Base-by-base conservation (phyloP, 2,113 vertebrate genomes). In the Eublepharis macularius region DNA sequence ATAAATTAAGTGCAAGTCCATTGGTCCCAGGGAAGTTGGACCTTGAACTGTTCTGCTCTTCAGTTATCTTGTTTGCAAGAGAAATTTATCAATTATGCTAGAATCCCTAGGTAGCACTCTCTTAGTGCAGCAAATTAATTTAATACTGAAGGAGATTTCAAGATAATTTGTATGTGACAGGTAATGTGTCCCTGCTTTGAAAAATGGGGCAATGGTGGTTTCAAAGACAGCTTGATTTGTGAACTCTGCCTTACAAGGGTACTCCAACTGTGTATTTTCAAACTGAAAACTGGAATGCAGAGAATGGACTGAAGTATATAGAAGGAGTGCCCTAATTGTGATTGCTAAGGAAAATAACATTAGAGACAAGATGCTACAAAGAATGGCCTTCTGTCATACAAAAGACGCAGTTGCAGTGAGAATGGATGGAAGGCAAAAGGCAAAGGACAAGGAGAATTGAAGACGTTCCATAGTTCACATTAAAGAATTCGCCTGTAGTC, bases 131-230 rank as follows among this genome's bases (percentile, higher is more conserved):
- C 49, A 66, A 49, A 74, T 79, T 80, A 73, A 2, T 6, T 69
- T 83, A 87, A 88, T 6, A 76, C 21, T 85, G 85, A 51, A 57
- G n/a, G 80, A 1, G 60, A 83, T 87, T 76, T 81, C 29, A 65
- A 80, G 2, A 10, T 10, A 83, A 83, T 54, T 12, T 76, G 32
- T 17, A 41, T 43, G 5, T 39, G 24, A 39, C 51, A 78, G 41
- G 54, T 60, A 39, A 65, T 63, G 29, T 54, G 13, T 41, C 57
- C 17, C 68, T 34, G 80, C 14, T 82, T 78, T 36, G 66, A 41
- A 88, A 90, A 92, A 3, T 49, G 39, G 39, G 43, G 43, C 39
- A 47, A 43, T 9, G 41, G n/a, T 84, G 63, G 47, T 36, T 70
- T 51, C 4, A 54, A 47, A 51, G 21, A 54, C 36, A 39, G 21